phyloP scores from a whole-genome alignment of 2,888 invertebrate species.

The Tinea semifulvella region DNA sequence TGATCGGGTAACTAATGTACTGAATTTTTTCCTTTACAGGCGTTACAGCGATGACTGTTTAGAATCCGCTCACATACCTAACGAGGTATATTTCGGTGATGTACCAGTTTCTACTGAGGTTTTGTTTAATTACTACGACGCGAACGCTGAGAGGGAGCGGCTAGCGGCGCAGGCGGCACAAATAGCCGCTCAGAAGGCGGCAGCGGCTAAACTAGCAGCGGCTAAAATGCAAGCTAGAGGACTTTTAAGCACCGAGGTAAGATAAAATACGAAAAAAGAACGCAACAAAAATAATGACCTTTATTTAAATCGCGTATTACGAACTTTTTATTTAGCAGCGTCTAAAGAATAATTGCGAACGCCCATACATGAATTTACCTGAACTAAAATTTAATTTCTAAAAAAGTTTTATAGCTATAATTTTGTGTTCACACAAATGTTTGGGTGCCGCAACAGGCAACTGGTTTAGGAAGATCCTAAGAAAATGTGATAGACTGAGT shows the following conservation, averaged over 20 bases:
- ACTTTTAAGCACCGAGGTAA: constrained; percentile 14
- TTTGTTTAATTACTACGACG: constrained; percentile 60
- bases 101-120: constrained; percentile 56
- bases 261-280: too few species aligned
- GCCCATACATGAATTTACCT: too few species aligned
- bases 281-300: too few species aligned
- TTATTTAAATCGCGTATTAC: too few species aligned
- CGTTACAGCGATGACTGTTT: constrained; percentile 64
- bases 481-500: too few species aligned
- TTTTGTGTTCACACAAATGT: too few species aligned
- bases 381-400: too few species aligned
- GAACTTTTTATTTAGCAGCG: too few species aligned
- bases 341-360: too few species aligned
- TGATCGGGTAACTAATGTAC: background rate
- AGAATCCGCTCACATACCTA: constrained; percentile 61
- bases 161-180: constrained; percentile 53
- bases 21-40: constrained; percentile 28
- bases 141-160: constrained; percentile 55
- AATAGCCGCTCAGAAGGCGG: constrained; percentile 57
- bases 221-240: constrained; percentile 39
- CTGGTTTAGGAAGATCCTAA: too few species aligned
- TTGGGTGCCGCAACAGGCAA: too few species aligned
- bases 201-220: constrained; percentile 47
- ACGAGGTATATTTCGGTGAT: constrained; percentile 64
- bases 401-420: too few species aligned